phyloP scores from a whole-genome alignment of 1,140 invertebrate genomes.

The Drosophila parabipectinata region DNA sequence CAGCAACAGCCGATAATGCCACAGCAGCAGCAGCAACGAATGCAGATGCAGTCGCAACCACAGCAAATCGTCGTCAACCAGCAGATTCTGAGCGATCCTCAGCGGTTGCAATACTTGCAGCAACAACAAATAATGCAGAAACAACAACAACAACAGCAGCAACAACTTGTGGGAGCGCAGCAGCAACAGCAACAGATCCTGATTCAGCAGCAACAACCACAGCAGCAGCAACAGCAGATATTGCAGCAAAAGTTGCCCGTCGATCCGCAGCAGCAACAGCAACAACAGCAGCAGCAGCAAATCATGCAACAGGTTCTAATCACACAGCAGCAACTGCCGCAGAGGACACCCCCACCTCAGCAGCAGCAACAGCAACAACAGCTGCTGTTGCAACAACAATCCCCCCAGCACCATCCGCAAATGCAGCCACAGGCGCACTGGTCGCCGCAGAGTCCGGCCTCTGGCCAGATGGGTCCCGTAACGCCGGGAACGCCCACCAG shows the following conservation, averaged over 20 bases:
- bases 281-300: constrained; percentile 38
- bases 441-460: constrained; percentile 69
- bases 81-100: constrained; percentile 74
- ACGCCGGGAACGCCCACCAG: constrained; percentile 71
- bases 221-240: constrained; percentile 68
- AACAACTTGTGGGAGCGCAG: constrained; percentile 36
- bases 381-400: constrained; percentile 70
- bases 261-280: constrained; percentile 53
- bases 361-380: constrained; percentile 67
- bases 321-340: constrained; percentile 74
- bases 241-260: constrained; percentile 49
- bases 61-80: constrained; percentile 82
- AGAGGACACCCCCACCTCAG: constrained; percentile 72
- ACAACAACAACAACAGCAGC: constrained; percentile 66
- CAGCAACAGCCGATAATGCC: constrained; percentile 17
- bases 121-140: constrained; percentile 72
- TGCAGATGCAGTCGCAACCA: constrained; percentile 68
- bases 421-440: constrained; percentile 65
- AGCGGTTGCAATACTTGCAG: constrained; percentile 75
- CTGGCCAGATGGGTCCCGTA: constrained; percentile 61
- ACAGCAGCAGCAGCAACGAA: constrained; percentile 46
- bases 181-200: constrained; percentile 69
- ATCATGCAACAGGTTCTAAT: constrained; percentile 79
- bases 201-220: constrained; percentile 59
- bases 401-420: constrained; percentile 69